Evolutionary conservation across 2,113 vertebrate species (phyloP), one percentile per base, ranked within the genome.

Genomic region (Enhydra lutris): DNA sequence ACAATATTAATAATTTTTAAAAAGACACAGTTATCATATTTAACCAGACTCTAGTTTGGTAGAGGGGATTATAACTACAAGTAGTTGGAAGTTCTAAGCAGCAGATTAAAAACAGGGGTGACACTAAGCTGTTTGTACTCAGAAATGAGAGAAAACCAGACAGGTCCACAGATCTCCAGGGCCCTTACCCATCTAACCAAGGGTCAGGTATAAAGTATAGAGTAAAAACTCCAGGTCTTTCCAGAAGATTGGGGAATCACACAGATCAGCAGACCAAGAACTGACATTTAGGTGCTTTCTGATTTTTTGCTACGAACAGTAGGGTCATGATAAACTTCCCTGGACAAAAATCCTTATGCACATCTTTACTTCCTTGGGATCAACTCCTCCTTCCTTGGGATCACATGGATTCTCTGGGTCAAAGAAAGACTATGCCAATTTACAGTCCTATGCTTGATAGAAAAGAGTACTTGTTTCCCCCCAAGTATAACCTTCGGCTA

Each of bases 161-260:
- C 26, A 87, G 20, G 50, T 17, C 71, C 36, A 4, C 45, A 24
- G 57, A 78, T 34, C 15, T 85, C 39, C 76, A 85, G 57, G 17
- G 67, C 29, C 88, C 74, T 45, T n/a, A 36, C 1, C 39, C 17
- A 61, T 23, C n/a, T 34, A 26, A n/a, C 29, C 79, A 42, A 93
- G 24, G 34, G 31, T 93, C 79, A 91, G 36, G n/a, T 59, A 20
- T 57, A 14, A 96, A 93, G 1, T 45, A 83, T 9, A 65, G 59
- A 81, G n/a, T 93, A 50, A 93, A 97, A 94, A 92, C 59, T 15
- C 83, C 95, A 91, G 85, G 24, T 34, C 42, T 96, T 97, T 91
- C 89, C 81, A 96, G 76, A 92, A 92, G 24, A 63, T 31, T 69
- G 81, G 55, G 50, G 61, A 97, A 69, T 81, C 59, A 42, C 78